A percentile compares a stretch with the other conserved stretches of the same genome.
phyloP scores from a whole-genome alignment of 2,888 invertebrate genomes.

The Tubiluchus corallicola region DNA sequence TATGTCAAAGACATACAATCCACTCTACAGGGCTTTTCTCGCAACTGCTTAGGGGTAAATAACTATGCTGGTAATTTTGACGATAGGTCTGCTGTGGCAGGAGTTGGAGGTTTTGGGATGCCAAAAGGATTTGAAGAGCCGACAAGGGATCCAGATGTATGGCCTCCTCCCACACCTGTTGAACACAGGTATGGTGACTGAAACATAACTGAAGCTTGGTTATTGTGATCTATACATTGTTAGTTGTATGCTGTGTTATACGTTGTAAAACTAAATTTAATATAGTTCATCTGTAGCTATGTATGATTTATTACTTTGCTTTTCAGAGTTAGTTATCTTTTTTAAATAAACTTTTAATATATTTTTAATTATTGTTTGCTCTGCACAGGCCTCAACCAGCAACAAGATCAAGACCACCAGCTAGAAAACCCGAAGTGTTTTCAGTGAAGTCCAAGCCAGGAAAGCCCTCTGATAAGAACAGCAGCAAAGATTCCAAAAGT shows the following conservation, averaged over 20 bases:
- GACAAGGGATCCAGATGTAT: slow-evolving; percentile 29
- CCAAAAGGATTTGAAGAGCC: slow-evolving; percentile 23
- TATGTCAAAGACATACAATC: slow-evolving; percentile 63
- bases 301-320: too few species aligned
- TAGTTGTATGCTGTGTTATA: too few species aligned
- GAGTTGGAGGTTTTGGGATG: neutral
- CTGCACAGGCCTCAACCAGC: neutral
- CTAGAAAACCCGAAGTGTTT: neutral
- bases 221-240: too few species aligned
- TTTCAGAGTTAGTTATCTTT: too few species aligned
- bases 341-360: too few species aligned
- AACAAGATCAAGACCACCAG: neutral
- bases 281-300: too few species aligned
- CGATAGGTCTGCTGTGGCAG: neutral
- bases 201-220: too few species aligned
- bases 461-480: neutral
- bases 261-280: too few species aligned
- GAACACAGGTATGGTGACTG: slow-evolving; percentile 46
- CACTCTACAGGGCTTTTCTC: slow-evolving; percentile 49
- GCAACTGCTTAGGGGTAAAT: too few species aligned
- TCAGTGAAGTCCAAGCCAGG: neutral
- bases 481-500: too few species aligned
- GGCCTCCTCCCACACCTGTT: slow-evolving; percentile 51
- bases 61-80: neutral
- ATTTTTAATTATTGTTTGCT: too few species aligned